Evolutionary conservation across 2,797 vertebrate genomes (phyloP).

Genomic region (Luscinia megarhynchos): DNA sequence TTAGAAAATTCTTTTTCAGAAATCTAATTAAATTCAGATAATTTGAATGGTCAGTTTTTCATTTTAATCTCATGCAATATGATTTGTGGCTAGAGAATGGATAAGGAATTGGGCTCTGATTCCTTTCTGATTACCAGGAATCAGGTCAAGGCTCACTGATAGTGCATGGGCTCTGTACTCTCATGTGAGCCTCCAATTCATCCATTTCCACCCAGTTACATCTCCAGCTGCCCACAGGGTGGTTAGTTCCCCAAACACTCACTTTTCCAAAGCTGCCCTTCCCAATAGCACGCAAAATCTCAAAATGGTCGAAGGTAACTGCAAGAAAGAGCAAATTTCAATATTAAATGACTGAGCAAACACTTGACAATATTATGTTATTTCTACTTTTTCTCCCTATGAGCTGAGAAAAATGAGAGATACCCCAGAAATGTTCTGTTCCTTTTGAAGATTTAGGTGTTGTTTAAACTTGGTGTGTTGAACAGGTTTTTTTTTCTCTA

Average conservation of each 20-base stretch:
- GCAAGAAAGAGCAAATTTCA: conserved; percentile 64
- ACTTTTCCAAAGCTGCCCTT: conserved; percentile 99
- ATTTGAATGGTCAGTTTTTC: background rate
- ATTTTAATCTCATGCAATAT: conserved; percentile 9
- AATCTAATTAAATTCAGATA: background rate
- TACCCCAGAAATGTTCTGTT: background rate
- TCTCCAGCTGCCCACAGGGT: background rate
- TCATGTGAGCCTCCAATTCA: background rate
- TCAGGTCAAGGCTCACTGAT: background rate
- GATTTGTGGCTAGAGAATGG: background rate
- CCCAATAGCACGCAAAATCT: conserved; percentile 95
- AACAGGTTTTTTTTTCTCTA: background rate
- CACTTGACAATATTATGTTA: too few relatives aligned
- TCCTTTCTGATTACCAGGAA: background rate
- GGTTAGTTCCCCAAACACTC: conserved; percentile 56
- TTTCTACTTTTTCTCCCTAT: background rate
- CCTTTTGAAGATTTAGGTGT: background rate
- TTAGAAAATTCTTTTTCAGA: background rate
- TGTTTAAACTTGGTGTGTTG: background rate
- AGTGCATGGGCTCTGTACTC: background rate
- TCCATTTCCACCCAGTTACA: background rate
- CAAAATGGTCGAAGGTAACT: conserved; percentile 98
- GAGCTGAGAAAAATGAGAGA: background rate
- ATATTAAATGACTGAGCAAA: background rate
- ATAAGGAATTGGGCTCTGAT: background rate